Conservation (phyloP, 2,888 invertebrate genomes). For the Euphydryas editha region DNA sequence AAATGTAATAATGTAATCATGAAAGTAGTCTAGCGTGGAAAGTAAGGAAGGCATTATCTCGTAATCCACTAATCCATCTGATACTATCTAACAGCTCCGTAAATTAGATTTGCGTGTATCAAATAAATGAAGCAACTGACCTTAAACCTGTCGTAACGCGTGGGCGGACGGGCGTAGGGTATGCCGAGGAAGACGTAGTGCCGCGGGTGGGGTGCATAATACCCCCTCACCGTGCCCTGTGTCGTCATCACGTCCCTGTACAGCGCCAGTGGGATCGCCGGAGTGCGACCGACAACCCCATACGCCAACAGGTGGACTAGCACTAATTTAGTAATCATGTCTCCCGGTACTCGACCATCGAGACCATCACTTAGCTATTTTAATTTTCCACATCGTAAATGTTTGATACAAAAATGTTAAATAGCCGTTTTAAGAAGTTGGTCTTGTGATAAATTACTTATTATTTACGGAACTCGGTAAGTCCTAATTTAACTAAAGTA, state of each 20-base stretch:
- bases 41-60: conserved; percentile 14
- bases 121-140: conserved; percentile 61
- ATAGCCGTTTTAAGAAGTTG: background rate
- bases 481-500: conserved; percentile 3
- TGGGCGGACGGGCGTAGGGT: conserved; percentile 69
- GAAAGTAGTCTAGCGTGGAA: background rate
- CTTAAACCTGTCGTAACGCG: conserved; percentile 63
- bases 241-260: conserved; percentile 62
- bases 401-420: too few species aligned
- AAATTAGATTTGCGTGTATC: conserved; percentile 54
- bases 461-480: conserved; percentile 1
- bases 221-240: conserved; percentile 69
- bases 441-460: background rate
- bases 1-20: background rate
- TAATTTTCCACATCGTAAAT: background rate
- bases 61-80: conserved; percentile 37
- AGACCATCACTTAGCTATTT: background rate
- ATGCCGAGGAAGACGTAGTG: conserved; percentile 73
- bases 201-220: conserved; percentile 57
- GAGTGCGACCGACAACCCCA: conserved; percentile 34
- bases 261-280: conserved; percentile 43
- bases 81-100: conserved; percentile 50
- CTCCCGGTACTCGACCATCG: background rate
- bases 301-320: conserved; percentile 34
- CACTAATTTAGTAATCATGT: conserved; percentile 5